Percentiles rank a stretch among this genome's conserved stretches.
Conservation (phyloP, 2,888 invertebrate species). For the Luperina nickerlii region DNA sequence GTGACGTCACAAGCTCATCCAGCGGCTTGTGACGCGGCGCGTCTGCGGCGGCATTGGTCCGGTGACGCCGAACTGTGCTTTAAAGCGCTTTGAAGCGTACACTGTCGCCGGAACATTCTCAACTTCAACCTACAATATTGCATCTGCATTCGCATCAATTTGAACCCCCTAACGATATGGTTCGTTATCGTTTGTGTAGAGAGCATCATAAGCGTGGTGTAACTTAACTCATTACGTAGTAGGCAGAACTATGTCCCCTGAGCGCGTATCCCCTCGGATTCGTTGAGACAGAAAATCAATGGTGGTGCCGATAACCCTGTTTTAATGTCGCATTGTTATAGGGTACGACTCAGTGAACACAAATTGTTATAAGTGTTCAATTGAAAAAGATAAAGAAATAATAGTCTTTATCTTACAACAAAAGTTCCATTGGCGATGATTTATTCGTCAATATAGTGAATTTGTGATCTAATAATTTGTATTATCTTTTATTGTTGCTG, state of each 20-base stretch:
- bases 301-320: conserved; percentile 69
- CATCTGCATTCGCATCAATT: conserved; percentile 21
- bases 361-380: conserved; percentile 34
- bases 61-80: conserved; percentile 51
- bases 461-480: background rate
- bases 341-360: conserved; percentile 44
- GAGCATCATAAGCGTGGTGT: conserved; percentile 41
- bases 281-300: conserved; percentile 73
- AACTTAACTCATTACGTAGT: conserved; percentile 74
- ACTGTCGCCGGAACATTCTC: conserved; percentile 56
- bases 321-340: conserved; percentile 60
- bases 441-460: conserved; percentile 1
- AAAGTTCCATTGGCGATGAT: background rate
- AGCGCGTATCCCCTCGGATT: conserved; percentile 68
- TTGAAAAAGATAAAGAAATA: conserved; percentile 43
- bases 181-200: conserved; percentile 25
- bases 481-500: background rate
- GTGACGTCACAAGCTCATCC: conserved; percentile 50
- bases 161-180: conserved; percentile 29
- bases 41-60: conserved; percentile 39
- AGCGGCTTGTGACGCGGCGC: conserved; percentile 33
- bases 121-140: conserved; percentile 48
- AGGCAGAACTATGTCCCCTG: conserved; percentile 72
- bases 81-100: conserved; percentile 59
- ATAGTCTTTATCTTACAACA: background rate